Conservation (phyloP, 2,113 vertebrate species). For the Lepus timidus region DNA sequence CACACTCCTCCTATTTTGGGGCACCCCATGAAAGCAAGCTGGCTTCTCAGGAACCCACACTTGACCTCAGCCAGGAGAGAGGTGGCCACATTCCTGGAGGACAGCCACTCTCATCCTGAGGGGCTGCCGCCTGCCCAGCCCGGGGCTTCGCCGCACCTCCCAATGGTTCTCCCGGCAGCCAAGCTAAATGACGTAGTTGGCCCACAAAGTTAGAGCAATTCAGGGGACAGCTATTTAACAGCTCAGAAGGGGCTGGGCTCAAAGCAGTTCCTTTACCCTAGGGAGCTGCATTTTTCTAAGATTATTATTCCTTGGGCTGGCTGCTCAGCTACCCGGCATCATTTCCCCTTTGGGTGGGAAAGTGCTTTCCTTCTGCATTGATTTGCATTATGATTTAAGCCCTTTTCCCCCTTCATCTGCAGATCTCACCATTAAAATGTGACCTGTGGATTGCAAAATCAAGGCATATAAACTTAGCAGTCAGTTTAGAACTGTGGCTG, state of each 20-base stretch:
- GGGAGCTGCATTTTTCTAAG: constrained; percentile 89
- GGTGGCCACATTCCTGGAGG: not conserved
- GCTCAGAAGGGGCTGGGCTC: constrained; percentile 83
- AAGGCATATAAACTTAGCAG: constrained; percentile 7
- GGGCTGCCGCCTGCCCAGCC: not conserved
- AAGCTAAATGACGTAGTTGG: constrained; percentile 51
- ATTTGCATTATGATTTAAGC: constrained; percentile 84
- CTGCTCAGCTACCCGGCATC: constrained; percentile 83
- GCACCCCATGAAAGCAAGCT: not conserved
- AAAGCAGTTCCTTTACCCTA: constrained; percentile 85
- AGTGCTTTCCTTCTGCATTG: constrained; percentile 84
- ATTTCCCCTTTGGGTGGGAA: constrained; percentile 90
- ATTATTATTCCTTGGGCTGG: constrained; percentile 89
- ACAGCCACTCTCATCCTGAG: not conserved
- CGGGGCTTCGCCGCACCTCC: not conserved
- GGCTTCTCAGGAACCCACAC: not conserved
- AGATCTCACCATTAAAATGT: constrained; percentile 15
- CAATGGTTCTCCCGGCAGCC: constrained; percentile 34
- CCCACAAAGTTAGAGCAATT: constrained; percentile 67
- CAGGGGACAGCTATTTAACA: constrained; percentile 80
- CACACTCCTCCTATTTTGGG: not conserved
- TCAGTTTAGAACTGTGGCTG: constrained; percentile 10
- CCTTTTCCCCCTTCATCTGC: not conserved
- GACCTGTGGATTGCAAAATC: not conserved
- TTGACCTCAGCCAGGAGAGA: not conserved